Percentiles rank a stretch among this genome's conserved stretches.
These are phyloP conservation scores for Phaenicophaeus curvirostris DNA, from an alignment of 2,797 vertebrate species.

Conservation along the genomic window DNA sequence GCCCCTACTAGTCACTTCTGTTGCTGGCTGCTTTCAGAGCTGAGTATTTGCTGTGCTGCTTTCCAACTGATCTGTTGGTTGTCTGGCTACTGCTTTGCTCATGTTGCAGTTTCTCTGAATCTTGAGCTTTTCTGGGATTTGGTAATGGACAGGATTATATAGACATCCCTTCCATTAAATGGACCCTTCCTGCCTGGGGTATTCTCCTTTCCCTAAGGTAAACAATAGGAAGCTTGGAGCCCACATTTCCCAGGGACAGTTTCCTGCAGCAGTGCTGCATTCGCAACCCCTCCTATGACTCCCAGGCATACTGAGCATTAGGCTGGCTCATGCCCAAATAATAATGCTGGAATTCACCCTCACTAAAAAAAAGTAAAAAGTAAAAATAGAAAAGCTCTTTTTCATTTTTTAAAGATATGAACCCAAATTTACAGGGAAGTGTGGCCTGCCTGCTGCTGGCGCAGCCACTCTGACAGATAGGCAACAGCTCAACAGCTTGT, in stretches of 20 bases:
- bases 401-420: not conserved
- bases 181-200: slow-evolving; percentile 4
- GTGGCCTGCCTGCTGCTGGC: not conserved
- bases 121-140: not conserved
- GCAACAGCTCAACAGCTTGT: not conserved
- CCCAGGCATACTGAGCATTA: not conserved
- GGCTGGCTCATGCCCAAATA: slow-evolving; percentile 16
- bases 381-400: not conserved
- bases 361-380: not conserved
- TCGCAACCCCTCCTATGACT: not conserved
- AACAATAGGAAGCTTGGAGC: not conserved
- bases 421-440: rapidly evolving
- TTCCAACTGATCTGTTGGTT: not conserved
- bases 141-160: not conserved
- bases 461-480: not conserved
- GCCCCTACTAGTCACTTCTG: not conserved
- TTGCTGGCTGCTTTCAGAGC: not conserved
- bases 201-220: slow-evolving; percentile 38
- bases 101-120: not conserved
- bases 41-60: not conserved
- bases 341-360: not conserved
- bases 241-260: slow-evolving; percentile 7
- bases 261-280: slow-evolving; percentile 1
- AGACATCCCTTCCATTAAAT: not conserved
- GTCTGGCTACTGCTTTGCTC: not conserved